A percentile compares a stretch with the other conserved stretches of the same genome.
phyloP scores from a whole-genome alignment of 2,888 invertebrate genomes.

The Thumatha senex region DNA sequence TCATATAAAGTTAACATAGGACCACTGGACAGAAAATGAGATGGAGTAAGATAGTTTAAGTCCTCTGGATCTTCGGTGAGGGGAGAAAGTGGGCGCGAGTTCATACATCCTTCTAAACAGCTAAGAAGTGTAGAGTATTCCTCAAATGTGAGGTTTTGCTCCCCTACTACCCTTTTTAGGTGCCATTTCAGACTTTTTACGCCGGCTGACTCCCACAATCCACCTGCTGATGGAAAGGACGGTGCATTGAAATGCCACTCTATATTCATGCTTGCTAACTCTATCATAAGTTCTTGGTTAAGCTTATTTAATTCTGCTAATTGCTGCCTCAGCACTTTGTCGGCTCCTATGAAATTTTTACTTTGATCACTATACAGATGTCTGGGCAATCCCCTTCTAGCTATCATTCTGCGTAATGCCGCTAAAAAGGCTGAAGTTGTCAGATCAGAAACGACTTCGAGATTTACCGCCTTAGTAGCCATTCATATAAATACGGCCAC shows the following conservation, averaged over 20 bases:
- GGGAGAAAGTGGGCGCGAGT: slow-evolving; percentile 27
- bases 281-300: background rate
- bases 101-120: slow-evolving; percentile 30
- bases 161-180: background rate
- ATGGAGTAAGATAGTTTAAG: slow-evolving; percentile 16
- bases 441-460: no score
- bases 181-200: background rate
- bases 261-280: background rate
- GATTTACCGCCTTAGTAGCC: no score
- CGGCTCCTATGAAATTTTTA: background rate
- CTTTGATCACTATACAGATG: background rate
- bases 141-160: slow-evolving; percentile 6
- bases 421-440: no score
- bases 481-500: no score
- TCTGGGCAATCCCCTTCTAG: no score
- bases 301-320: background rate
- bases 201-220: background rate
- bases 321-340: background rate
- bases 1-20: background rate
- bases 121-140: slow-evolving; percentile 26
- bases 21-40: slow-evolving; percentile 20
- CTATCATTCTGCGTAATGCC: no score
- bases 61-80: slow-evolving; percentile 23
- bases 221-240: background rate
- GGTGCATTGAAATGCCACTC: background rate